Evolutionary conservation across 2,888 invertebrate species (phyloP).

Genomic region (Deilephila elpenor): DNA sequence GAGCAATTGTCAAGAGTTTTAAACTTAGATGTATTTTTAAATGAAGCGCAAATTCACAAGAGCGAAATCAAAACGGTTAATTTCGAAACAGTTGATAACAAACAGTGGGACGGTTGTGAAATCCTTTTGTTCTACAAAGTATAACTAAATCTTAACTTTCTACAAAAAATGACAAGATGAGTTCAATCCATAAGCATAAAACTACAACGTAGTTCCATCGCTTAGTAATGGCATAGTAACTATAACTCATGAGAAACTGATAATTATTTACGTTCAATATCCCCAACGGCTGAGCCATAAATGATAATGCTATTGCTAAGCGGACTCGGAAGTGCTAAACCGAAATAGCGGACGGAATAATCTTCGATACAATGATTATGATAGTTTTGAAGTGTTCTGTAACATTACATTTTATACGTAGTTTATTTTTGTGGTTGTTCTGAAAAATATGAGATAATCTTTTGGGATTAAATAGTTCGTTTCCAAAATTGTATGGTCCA

Average conservation of each 20-base stretch:
- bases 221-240: too few species aligned
- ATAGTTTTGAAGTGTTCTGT: background rate
- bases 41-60: too few species aligned
- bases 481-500: background rate
- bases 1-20: too few species aligned
- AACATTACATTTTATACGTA: conserved; percentile 9
- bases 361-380: conserved; percentile 17
- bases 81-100: too few species aligned
- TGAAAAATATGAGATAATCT: background rate
- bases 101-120: too few species aligned
- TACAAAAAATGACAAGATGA: too few species aligned
- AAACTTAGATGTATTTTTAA: too few species aligned
- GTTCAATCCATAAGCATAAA: too few species aligned
- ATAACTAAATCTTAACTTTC: too few species aligned
- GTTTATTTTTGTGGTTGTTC: conserved; percentile 4
- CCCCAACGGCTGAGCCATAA: background rate
- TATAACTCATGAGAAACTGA: background rate
- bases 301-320: conserved; percentile 12
- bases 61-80: too few species aligned
- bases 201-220: too few species aligned
- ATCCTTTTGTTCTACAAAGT: too few species aligned
- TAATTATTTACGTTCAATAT: background rate
- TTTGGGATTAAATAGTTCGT: background rate
- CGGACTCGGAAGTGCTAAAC: conserved; percentile 5
- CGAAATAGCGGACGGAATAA: conserved; percentile 2